Percentiles rank a stretch among this genome's conserved stretches.
These are phyloP conservation scores for Limanda limanda DNA, from an alignment of 2,113 vertebrate species.

Conservation along the genomic window DNA sequence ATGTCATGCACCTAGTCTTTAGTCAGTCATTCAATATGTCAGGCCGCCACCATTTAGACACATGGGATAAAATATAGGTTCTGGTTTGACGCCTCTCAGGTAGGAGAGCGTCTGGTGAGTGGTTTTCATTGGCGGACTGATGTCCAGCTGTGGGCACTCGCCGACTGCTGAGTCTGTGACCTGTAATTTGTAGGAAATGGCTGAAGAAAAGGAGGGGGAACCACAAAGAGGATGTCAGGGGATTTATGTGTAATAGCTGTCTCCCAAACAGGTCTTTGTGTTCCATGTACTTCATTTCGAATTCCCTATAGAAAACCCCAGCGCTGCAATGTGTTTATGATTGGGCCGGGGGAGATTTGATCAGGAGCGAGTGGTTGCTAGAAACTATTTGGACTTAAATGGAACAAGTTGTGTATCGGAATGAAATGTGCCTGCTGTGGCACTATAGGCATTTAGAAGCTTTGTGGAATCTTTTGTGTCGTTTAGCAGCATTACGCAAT, in stretches of 20 bases:
- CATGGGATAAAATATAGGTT: constrained; percentile 5
- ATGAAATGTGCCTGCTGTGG: background rate
- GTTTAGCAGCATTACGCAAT: background rate
- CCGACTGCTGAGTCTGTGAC: constrained; percentile 40
- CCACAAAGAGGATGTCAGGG: constrained; percentile 31
- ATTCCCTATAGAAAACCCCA: constrained; percentile 36
- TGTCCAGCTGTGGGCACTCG: constrained; percentile 61
- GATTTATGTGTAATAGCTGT: constrained; percentile 38
- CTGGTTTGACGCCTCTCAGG: constrained; percentile 6
- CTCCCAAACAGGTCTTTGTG: constrained; percentile 48
- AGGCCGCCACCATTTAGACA: constrained; percentile 13
- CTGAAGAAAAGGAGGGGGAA: constrained; percentile 26
- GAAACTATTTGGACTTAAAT: constrained; percentile 13
- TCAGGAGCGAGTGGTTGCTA: background rate
- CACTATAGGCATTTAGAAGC: background rate
- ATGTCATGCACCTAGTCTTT: background rate
- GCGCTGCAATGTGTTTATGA: constrained; percentile 12
- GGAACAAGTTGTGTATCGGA: constrained; percentile 14
- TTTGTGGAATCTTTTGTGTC: background rate
- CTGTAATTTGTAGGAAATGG: constrained; percentile 58
- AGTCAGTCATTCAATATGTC: constrained; percentile 1
- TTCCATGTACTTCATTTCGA: constrained; percentile 47
- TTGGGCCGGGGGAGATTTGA: background rate
- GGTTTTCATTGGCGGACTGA: constrained; percentile 50
- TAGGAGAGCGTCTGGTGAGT: constrained; percentile 20